Percentiles rank a stretch among this genome's conserved stretches.
These are phyloP conservation scores for Scaptomyza tumidula DNA, from an alignment of 2,888 invertebrate species.

Conservation along the genomic window DNA sequence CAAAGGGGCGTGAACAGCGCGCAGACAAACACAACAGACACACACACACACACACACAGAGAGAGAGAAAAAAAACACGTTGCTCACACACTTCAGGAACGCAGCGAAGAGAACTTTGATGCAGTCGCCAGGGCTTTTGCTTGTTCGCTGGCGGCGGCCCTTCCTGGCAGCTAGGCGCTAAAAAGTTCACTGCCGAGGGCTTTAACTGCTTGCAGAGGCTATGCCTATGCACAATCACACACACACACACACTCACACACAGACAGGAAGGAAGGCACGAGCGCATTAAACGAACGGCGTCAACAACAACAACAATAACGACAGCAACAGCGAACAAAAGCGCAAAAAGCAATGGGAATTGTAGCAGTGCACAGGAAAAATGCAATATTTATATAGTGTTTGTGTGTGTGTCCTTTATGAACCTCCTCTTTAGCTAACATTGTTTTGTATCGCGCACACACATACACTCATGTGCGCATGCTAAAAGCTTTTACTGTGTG, in stretches of 20 bases:
- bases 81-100: slow-evolving; percentile 16
- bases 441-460: slow-evolving; percentile 46
- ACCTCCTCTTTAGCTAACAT: slow-evolving; percentile 49
- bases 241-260: slow-evolving; percentile 23
- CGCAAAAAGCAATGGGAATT: slow-evolving; percentile 22
- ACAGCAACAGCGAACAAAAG: slow-evolving; percentile 1
- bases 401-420: slow-evolving; percentile 31
- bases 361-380: slow-evolving; percentile 62
- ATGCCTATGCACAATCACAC: slow-evolving; percentile 20
- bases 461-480: slow-evolving; percentile 11
- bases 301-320: slow-evolving; percentile 21
- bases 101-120: slow-evolving; percentile 25
- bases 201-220: slow-evolving; percentile 49
- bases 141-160: slow-evolving; percentile 34
- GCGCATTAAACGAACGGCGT: slow-evolving; percentile 31
- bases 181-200: slow-evolving; percentile 74
- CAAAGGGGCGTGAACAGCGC: slow-evolving; percentile 69
- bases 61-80: slow-evolving; percentile 24
- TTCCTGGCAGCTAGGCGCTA: slow-evolving; percentile 63
- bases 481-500: slow-evolving; percentile 26
- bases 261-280: slow-evolving; percentile 35
- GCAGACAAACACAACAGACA: slow-evolving; percentile 40
- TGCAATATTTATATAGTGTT: slow-evolving; percentile 70
- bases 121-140: slow-evolving; percentile 20
- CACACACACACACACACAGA: slow-evolving; percentile 16